phyloP scores from a whole-genome alignment of 2,888 invertebrate species.

The Andrena minutula region DNA sequence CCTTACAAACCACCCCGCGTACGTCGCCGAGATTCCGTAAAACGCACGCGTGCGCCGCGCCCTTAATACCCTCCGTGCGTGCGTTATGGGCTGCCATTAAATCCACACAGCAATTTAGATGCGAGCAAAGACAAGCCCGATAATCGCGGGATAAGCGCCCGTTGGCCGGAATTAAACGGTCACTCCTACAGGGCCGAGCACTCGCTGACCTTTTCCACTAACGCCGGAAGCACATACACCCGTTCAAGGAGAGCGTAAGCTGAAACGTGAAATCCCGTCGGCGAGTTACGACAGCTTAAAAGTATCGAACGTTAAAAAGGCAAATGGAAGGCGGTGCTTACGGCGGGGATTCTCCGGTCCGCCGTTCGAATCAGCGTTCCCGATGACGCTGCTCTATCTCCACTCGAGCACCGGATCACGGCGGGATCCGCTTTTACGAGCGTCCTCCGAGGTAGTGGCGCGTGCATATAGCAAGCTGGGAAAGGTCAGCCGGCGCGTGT shows the following conservation, averaged over 20 bases:
- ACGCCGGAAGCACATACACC: no score
- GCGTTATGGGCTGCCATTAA: constrained; percentile 37
- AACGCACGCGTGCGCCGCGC: constrained; percentile 20
- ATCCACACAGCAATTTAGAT: constrained; percentile 42
- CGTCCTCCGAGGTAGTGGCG: neutral
- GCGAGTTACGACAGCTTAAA: constrained; percentile 5
- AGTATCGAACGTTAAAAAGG: constrained; percentile 13
- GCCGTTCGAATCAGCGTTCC: constrained; percentile 5
- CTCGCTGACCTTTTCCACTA: neutral
- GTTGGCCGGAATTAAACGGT: constrained; percentile 14
- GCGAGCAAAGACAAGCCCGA: constrained; percentile 15
- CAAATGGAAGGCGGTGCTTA: constrained; percentile 6
- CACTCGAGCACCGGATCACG: neutral
- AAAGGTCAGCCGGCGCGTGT: neutral
- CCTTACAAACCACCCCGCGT: neutral
- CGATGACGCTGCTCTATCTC: constrained; percentile 10
- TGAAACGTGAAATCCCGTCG: constrained; percentile 2
- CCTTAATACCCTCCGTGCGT: constrained; percentile 25
- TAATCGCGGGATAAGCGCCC: neutral
- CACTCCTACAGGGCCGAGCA: neutral
- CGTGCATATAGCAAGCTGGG: neutral
- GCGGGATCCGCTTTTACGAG: constrained; percentile 25
- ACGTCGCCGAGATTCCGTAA: constrained; percentile 13
- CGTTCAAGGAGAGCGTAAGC: no score
- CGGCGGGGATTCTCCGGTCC: neutral